Evolutionary conservation across 2,888 invertebrate genomes (phyloP), one percentile per base, ranked within the genome.

Genomic region (Aricia artaxerxes): DNA sequence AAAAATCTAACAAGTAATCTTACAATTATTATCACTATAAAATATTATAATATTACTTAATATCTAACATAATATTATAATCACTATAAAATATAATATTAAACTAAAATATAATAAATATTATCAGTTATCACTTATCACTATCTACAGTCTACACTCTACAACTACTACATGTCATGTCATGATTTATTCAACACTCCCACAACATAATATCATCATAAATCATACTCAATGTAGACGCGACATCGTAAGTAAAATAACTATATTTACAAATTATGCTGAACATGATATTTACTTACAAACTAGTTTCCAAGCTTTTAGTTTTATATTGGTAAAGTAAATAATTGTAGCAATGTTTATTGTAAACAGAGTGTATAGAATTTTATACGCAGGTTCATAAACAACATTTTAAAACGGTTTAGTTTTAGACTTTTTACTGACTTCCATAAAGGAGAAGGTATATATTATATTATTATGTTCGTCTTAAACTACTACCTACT

Each of bases 221-320:
- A 69, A 69, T 69, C 69, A 69, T 38, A 69, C 35, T 35, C 13
- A 35, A 35, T 35, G 69, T 13, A 35, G 69, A 35, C 31, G 35
- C 13, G 69, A 69, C 38, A 5, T 69, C 69, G 35, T 69, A 35
- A 69, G 35, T 64, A 35, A 69, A 69, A 69, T 69, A 69, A 69
- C 69, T 69, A 35, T 69, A 69, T 69, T 69, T 69, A 38, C 69
- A 69, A 69, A 69, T 38, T 69, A 69, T 35, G 35, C 13, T 69
- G 35, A 13, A 38, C 13, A 16, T 38, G 69, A 69, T 69, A 69
- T 35, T 69, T 38, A 9, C 11, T 35, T 35, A 3, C 31, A 13
- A 69, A 35, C 69, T 35, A 16, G 5, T 69, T 38, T 38, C 38
- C 69, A 69, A 38, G 35, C 5, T 35, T 38, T 69, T 38, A 69